Conservation (phyloP, 1,140 invertebrate genomes). For the Nasonia longicornis region DNA sequence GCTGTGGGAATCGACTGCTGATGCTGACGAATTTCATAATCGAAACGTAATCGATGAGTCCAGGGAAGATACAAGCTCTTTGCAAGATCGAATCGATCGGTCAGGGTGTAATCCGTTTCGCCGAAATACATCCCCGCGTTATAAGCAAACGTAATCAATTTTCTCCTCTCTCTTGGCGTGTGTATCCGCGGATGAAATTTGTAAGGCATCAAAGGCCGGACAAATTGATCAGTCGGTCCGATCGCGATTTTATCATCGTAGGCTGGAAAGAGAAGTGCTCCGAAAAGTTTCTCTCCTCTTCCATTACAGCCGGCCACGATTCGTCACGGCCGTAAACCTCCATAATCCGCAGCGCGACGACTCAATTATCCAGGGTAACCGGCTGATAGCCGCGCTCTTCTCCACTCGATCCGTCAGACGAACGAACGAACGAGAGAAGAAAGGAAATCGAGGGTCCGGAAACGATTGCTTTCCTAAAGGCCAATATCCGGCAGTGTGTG, state of each 20-base stretch:
- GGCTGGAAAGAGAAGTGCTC: neutral
- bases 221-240: too few relatives aligned
- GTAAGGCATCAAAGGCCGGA: too few relatives aligned
- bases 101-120: too few relatives aligned
- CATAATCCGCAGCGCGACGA: neutral
- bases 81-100: too few relatives aligned
- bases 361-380: neutral
- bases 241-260: too few relatives aligned
- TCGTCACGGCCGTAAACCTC: neutral
- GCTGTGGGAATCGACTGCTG: neutral
- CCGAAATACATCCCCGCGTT: too few relatives aligned
- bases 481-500: conserved; percentile 28
- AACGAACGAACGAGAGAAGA: neutral
- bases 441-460: conserved; percentile 2
- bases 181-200: too few relatives aligned
- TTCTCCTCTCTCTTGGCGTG: too few relatives aligned
- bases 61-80: too few relatives aligned
- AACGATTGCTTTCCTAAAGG: conserved; percentile 22
- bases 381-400: neutral
- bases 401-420: neutral
- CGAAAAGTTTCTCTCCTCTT: neutral
- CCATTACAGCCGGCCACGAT: neutral
- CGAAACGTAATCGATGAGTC: too few relatives aligned
- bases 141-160: too few relatives aligned
- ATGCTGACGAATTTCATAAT: too few relatives aligned